Conservation (phyloP, 2,113 vertebrate genomes). For the Scatophagus argus region DNA sequence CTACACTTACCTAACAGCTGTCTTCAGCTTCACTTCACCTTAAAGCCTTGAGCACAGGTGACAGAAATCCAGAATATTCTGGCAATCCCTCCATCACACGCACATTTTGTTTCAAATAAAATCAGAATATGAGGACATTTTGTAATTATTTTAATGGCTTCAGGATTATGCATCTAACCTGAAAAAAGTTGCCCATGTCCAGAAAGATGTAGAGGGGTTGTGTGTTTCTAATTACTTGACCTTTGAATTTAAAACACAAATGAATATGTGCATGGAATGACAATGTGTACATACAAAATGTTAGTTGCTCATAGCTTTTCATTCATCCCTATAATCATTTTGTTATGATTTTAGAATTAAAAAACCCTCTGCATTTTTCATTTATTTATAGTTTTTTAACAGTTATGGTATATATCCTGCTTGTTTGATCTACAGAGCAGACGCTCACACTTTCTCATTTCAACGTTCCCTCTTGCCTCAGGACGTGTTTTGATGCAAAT, state of each 20-base stretch:
- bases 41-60: neutral
- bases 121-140: neutral
- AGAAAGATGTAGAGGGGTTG: neutral
- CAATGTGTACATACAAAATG: neutral
- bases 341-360: neutral
- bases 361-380: no score
- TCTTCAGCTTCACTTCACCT: neutral
- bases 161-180: neutral
- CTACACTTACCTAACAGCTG: neutral
- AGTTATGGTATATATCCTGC: neutral
- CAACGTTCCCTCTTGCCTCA: slow-evolving; percentile 3
- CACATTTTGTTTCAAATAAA: neutral
- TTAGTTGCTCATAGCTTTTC: neutral
- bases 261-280: neutral
- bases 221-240: neutral
- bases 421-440: neutral
- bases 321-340: neutral
- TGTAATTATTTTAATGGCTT: neutral
- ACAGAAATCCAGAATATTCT: neutral
- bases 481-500: slow-evolving; percentile 30
- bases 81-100: neutral
- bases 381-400: no score
- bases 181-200: neutral
- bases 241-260: neutral
- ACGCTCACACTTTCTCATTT: neutral